These are phyloP conservation scores for Lampropteryx suffumata DNA, from an alignment of 2,888 invertebrate species.

Conservation along the genomic window DNA sequence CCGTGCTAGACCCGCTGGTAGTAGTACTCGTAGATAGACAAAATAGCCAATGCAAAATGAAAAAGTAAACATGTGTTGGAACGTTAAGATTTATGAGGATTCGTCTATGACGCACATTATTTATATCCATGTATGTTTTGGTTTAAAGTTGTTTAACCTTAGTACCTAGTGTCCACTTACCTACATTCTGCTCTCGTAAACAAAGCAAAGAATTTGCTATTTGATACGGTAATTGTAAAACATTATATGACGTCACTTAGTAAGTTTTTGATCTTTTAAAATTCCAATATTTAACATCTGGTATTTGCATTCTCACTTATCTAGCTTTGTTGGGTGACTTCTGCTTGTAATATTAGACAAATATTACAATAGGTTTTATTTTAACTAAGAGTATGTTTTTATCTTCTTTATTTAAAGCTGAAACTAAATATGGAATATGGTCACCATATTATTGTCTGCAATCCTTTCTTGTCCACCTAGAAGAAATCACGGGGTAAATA, in stretches of 20 bases:
- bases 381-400: too few relatives aligned
- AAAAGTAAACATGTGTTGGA: too few relatives aligned
- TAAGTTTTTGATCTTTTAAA: slow-evolving; percentile 16
- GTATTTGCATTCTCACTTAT: slow-evolving; percentile 14
- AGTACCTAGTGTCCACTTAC: neutral
- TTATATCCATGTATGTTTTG: slow-evolving; percentile 12
- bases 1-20: too few relatives aligned
- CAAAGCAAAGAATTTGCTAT: slow-evolving; percentile 22
- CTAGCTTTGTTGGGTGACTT: slow-evolving; percentile 3
- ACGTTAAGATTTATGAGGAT: slow-evolving; percentile 4
- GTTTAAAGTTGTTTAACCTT: slow-evolving; percentile 21
- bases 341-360: neutral
- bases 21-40: too few relatives aligned
- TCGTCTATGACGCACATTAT: slow-evolving; percentile 3
- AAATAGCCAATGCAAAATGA: too few relatives aligned
- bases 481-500: too few relatives aligned
- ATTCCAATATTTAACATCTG: slow-evolving; percentile 20
- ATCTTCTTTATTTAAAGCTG: too few relatives aligned
- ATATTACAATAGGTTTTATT: neutral
- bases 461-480: too few relatives aligned
- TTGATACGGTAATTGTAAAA: slow-evolving; percentile 20
- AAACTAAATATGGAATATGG: too few relatives aligned
- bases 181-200: slow-evolving; percentile 14
- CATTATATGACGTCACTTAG: slow-evolving; percentile 29
- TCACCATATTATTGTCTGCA: too few relatives aligned